A percentile compares a stretch with the other conserved stretches of the same genome.
Conservation (phyloP, 2,113 vertebrate genomes). For the Melozone crissalis region DNA sequence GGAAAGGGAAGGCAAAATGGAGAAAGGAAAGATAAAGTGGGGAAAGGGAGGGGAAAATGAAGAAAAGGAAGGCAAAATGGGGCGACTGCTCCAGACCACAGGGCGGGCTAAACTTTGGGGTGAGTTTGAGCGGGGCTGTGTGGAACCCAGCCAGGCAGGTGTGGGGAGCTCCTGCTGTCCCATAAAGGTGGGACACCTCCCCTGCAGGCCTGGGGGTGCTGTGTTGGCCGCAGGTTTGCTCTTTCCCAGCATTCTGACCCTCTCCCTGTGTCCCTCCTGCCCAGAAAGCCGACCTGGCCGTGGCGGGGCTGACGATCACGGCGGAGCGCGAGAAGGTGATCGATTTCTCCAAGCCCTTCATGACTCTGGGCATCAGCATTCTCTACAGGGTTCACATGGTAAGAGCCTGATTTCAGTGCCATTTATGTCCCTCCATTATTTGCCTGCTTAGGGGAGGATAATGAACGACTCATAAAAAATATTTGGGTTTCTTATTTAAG, state of each 20-base stretch:
- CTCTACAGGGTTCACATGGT: slow-evolving; percentile 98
- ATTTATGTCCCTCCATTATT: slow-evolving; percentile 60
- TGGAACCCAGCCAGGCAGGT: accelerated
- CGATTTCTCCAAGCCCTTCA: slow-evolving; percentile 98
- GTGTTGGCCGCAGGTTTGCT: background rate
- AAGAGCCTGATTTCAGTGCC: slow-evolving; percentile 75
- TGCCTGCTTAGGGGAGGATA: slow-evolving; percentile 53
- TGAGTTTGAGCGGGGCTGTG: background rate
- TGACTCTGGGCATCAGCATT: slow-evolving; percentile 98
- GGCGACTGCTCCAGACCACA: background rate
- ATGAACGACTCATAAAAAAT: slow-evolving; percentile 61
- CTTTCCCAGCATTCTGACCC: background rate
- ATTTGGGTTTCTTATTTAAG: slow-evolving; percentile 65
- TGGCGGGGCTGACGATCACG: slow-evolving; percentile 94
- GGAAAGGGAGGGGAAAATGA: accelerated
- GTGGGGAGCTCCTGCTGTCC: background rate
- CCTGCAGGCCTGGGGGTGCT: background rate
- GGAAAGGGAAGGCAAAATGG: background rate
- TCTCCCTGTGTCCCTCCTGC: background rate
- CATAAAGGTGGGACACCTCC: accelerated
- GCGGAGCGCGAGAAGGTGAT: slow-evolving; percentile 97
- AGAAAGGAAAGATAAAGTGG: accelerated
- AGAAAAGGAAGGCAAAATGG: background rate
- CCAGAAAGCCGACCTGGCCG: slow-evolving; percentile 95
- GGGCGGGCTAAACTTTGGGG: background rate